phyloP scores from a whole-genome alignment of 1,140 invertebrate genomes.

The Bombus waltoni region DNA sequence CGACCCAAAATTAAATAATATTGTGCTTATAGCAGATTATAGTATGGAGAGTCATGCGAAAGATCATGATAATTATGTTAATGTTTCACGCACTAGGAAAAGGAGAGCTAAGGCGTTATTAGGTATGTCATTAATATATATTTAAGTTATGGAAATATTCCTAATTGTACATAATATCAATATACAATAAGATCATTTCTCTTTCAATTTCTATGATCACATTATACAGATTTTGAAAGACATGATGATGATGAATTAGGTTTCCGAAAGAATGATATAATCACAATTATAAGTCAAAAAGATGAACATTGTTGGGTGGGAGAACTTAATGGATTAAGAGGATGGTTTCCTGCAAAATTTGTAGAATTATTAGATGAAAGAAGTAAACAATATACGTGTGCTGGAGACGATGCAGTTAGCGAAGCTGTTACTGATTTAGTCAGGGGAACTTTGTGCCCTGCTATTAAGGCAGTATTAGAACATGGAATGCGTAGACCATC shows the following conservation, averaged over 20 bases:
- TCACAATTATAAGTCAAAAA: constrained; percentile 98
- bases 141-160: not conserved
- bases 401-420: constrained; percentile 98
- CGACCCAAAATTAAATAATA: constrained; percentile 89
- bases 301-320: constrained; percentile 99
- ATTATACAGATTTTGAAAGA: constrained; percentile 94
- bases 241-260: constrained; percentile 99
- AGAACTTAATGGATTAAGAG: constrained; percentile 97
- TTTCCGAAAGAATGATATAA: constrained; percentile 99
- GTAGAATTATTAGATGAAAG: constrained; percentile 98
- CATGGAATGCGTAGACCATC: constrained; percentile 97
- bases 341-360: constrained; percentile 99
- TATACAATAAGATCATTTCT: not conserved
- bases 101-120: constrained; percentile 97
- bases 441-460: constrained; percentile 95
- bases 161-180: constrained; percentile 8
- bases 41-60: constrained; percentile 96
- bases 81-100: constrained; percentile 93
- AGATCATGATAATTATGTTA: constrained; percentile 97
- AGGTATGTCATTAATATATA: constrained; percentile 79
- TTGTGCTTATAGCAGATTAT: constrained; percentile 95
- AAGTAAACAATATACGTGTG: constrained; percentile 97
- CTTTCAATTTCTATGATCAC: constrained; percentile 49
- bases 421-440: constrained; percentile 98
- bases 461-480: constrained; percentile 96